Conservation (phyloP, 2,888 invertebrate genomes). For the Xanthorhoe designata region DNA sequence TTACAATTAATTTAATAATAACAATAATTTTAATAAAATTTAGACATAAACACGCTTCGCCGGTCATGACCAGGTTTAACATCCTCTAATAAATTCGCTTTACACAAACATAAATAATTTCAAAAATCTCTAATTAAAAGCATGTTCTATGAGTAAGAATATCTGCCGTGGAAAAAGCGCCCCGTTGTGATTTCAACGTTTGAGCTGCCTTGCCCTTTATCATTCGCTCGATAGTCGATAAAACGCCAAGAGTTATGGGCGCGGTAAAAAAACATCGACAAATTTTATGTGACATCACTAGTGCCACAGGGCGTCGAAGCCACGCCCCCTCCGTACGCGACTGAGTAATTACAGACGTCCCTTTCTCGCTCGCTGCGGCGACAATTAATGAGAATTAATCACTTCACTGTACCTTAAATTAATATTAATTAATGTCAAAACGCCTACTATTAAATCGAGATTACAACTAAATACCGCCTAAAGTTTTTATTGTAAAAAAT, state of each 20-base stretch:
- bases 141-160: slow-evolving; percentile 61
- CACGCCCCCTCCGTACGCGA: slow-evolving; percentile 64
- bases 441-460: slow-evolving; percentile 41
- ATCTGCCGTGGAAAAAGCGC: slow-evolving; percentile 61
- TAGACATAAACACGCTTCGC: slow-evolving; percentile 23
- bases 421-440: slow-evolving; percentile 42
- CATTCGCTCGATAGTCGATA: slow-evolving; percentile 59
- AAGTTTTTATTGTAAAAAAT: slow-evolving; percentile 15
- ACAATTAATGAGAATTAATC: slow-evolving; percentile 42
- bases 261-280: slow-evolving; percentile 66
- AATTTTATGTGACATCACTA: slow-evolving; percentile 73
- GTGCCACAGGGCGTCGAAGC: slow-evolving; percentile 55
- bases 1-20: slow-evolving; percentile 9
- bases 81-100: slow-evolving; percentile 39
- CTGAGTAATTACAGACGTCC: slow-evolving; percentile 64
- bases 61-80: slow-evolving; percentile 22
- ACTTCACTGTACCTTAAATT: slow-evolving; percentile 32
- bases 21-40: slow-evolving; percentile 26
- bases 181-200: slow-evolving; percentile 71
- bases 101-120: slow-evolving; percentile 48
- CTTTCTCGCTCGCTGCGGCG: slow-evolving; percentile 53
- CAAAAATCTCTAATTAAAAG: slow-evolving; percentile 68
- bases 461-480: slow-evolving; percentile 25
- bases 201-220: slow-evolving; percentile 39
- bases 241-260: slow-evolving; percentile 58